Evolutionary conservation across 2,797 vertebrate genomes (phyloP), one percentile per base, ranked within the genome.

Genomic region (Triplophysa bombifrons): DNA sequence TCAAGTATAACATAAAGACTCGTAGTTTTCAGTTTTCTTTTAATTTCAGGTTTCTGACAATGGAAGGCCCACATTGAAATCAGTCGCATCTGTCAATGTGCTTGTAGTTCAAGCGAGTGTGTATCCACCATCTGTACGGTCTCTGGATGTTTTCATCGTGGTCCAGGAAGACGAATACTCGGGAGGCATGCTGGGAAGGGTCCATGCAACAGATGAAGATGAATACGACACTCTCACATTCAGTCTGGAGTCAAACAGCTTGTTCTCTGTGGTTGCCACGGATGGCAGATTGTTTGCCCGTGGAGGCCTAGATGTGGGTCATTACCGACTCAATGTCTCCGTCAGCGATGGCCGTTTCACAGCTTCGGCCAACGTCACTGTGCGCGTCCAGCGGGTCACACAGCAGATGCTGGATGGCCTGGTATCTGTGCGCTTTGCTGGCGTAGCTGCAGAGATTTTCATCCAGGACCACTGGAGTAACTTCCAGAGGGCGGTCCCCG

Each of bases 161-260:
- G 78, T 90, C 27, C 91, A 89, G 41, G 94, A 92, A 66, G 94
- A 95, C 71, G 95, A 95, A 71, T 95, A 94, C 84, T 87, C 93
- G 0, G 95, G 95, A 11, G 95, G 95, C 0, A 93, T 94, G 83
- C 93, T 96, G 69, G 95, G 95, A 63, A 96, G 94, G 89, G 87
- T 96, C 50, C 94, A 95, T 0, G 95, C 95, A 19, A 95, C 94
- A 0, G 95, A 96, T 87, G 94, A 94, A 81, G 95, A 96, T 25
- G 91, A 95, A 76, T 95, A 95, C 60, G 95, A 96, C 82, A 94
- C 93, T 0, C 84, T 96, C 46, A 93, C 91, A 0, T 96, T 95
- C 65, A 93, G 86, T 63, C 90, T 95, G 51, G 92, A 92, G 25
- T 88, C 92, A 34, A 89, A 90, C 85, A 89, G 84, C 55, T 83